Evolutionary conservation across 1,140 invertebrate genomes (phyloP).

Genomic region (Drosophila auraria): DNA sequence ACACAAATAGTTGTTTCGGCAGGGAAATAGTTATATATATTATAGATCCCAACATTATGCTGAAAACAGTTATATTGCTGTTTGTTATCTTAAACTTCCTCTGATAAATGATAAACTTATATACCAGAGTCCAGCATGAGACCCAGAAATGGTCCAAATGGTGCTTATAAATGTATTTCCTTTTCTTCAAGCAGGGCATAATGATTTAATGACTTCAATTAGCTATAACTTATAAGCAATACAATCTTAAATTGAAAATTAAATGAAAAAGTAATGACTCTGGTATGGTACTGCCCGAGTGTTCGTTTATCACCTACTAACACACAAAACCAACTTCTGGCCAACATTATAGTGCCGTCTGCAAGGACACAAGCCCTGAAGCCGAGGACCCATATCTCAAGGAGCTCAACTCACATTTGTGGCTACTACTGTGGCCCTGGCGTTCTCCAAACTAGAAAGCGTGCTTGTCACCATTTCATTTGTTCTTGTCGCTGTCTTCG

Average conservation of each 20-base stretch:
- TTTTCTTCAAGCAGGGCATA: no score
- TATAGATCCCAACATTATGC: no score
- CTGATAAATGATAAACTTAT: no score
- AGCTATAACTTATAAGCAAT: no score
- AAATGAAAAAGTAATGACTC: not conserved
- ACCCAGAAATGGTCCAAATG: no score
- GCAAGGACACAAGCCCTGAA: not conserved
- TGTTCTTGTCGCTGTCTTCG: conserved; percentile 37
- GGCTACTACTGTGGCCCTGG: conserved; percentile 47
- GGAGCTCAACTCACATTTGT: conserved; percentile 56
- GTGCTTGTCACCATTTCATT: conserved; percentile 62
- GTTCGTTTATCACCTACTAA: conserved; percentile 1
- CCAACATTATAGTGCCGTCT: not conserved
- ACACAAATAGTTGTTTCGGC: not conserved
- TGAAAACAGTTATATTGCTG: no score
- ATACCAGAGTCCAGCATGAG: no score
- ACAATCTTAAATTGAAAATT: not conserved
- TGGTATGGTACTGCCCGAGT: no score
- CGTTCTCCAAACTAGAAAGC: conserved; percentile 38
- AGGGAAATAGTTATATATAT: no score
- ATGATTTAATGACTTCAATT: not conserved
- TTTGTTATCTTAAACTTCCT: no score
- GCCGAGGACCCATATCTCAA: conserved; percentile 9
- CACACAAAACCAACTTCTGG: not conserved
- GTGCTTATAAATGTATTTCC: no score